Evolutionary conservation across 2,797 vertebrate species (phyloP).

Genomic region (Danio tinwini): DNA sequence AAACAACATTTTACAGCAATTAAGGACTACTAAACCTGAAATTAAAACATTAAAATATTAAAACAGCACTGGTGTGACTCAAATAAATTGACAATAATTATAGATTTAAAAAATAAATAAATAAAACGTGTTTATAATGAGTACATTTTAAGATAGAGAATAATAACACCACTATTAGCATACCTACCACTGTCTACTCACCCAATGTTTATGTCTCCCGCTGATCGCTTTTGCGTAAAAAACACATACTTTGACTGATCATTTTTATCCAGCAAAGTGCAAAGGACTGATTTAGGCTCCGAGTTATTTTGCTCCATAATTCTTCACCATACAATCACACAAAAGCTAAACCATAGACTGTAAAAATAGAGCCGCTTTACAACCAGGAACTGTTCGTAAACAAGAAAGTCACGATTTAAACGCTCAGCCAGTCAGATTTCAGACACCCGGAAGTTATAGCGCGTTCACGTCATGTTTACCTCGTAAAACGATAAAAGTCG

Average conservation of each 20-base stretch:
- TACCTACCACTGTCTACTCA: constrained; percentile 60
- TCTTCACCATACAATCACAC: not conserved
- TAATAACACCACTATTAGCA: too few species aligned
- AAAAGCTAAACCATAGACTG: not conserved
- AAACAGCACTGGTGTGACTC: not conserved
- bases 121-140: not conserved
- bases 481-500: not conserved
- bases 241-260: constrained; percentile 67
- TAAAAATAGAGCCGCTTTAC: too few species aligned
- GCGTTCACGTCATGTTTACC: constrained; percentile 15
- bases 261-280: constrained; percentile 66
- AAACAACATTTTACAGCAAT: too few species aligned
- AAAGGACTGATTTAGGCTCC: constrained; percentile 47
- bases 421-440: not conserved
- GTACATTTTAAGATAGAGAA: not conserved
- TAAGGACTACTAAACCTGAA: too few species aligned
- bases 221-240: constrained; percentile 62
- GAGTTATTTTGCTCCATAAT: constrained; percentile 45
- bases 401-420: constrained; percentile 16
- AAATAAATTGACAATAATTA: not conserved
- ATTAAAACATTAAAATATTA: not conserved
- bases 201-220: constrained; percentile 62
- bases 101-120: too few species aligned
- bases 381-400: not conserved
- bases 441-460: constrained; percentile 38